Evolutionary conservation across 2,888 invertebrate species (phyloP).

Genomic region (Trissolcus japonicus): DNA sequence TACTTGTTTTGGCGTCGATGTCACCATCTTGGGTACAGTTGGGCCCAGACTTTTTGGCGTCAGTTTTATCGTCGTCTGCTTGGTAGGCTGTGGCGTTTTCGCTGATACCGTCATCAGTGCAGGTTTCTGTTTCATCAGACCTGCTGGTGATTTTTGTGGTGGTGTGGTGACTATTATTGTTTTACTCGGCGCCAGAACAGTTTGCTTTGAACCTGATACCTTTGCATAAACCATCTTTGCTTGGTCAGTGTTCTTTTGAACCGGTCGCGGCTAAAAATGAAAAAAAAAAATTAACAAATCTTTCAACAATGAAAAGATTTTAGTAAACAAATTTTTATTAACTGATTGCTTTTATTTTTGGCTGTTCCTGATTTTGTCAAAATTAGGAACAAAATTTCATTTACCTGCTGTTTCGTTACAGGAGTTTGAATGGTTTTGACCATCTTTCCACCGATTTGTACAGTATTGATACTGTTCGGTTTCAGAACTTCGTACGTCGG

Average conservation of each 20-base stretch:
- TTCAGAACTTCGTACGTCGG: slow-evolving; percentile 91
- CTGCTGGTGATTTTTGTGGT: slow-evolving; percentile 63
- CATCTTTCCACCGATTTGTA: slow-evolving; percentile 28
- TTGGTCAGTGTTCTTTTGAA: slow-evolving; percentile 52
- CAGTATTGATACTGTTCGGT: slow-evolving; percentile 74
- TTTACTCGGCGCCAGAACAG: slow-evolving; percentile 69
- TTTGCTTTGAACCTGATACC: slow-evolving; percentile 70
- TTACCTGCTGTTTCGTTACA: slow-evolving; percentile 10
- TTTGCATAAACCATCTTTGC: slow-evolving; percentile 71
- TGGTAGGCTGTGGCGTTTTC: slow-evolving; percentile 63
- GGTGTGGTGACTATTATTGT: slow-evolving; percentile 60
- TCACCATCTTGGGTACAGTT: slow-evolving; percentile 59
- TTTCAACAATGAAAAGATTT: too few species aligned
- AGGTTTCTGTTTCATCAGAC: slow-evolving; percentile 59
- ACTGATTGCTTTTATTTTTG: too few species aligned
- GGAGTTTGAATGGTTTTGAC: slow-evolving; percentile 29
- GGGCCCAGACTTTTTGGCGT: slow-evolving; percentile 60
- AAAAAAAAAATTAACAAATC: neutral
- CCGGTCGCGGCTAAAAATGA: slow-evolving; percentile 23
- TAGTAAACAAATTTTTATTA: too few species aligned
- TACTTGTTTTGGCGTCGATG: slow-evolving; percentile 53
- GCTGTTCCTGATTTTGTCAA: too few species aligned
- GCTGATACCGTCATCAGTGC: slow-evolving; percentile 1
- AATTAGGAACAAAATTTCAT: neutral
- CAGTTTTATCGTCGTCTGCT: slow-evolving; percentile 78